Evolutionary conservation across 2,113 vertebrate genomes (phyloP).

Genomic region (Theristicus caerulescens): DNA sequence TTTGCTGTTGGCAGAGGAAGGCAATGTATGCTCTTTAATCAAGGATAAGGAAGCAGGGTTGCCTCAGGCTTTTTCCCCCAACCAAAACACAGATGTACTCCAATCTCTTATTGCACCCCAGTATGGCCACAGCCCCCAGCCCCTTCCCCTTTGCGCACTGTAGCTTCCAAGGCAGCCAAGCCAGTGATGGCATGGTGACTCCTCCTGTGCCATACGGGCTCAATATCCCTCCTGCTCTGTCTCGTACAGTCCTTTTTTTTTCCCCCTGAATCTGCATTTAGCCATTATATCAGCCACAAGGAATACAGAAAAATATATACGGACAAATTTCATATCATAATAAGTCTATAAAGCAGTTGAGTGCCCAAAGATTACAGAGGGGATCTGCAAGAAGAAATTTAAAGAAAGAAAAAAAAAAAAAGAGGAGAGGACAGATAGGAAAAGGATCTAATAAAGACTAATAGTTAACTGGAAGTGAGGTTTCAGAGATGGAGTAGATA

Average conservation of each 20-base stretch:
- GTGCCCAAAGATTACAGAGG: neutral
- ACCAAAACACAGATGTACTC: neutral
- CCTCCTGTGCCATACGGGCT: neutral
- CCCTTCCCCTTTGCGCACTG: neutral
- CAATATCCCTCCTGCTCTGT: neutral
- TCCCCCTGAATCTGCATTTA: neutral
- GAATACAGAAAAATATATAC: neutral
- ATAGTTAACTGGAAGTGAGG: neutral
- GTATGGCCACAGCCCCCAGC: fast-evolving
- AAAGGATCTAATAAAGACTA: neutral
- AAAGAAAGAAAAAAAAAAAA: neutral
- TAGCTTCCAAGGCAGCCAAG: neutral
- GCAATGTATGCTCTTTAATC: neutral
- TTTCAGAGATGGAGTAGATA: neutral
- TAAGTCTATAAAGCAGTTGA: neutral
- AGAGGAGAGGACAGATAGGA: neutral
- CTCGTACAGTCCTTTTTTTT: neutral
- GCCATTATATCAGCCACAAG: neutral
- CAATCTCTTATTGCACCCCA: neutral
- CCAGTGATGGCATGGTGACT: neutral
- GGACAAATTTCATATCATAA: neutral
- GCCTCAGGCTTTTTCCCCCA: neutral
- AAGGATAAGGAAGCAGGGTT: neutral
- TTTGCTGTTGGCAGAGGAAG: neutral
- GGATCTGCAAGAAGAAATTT: neutral